Evolutionary conservation across 2,113 vertebrate genomes (phyloP).

Genomic region (Salminus brasiliensis): DNA sequence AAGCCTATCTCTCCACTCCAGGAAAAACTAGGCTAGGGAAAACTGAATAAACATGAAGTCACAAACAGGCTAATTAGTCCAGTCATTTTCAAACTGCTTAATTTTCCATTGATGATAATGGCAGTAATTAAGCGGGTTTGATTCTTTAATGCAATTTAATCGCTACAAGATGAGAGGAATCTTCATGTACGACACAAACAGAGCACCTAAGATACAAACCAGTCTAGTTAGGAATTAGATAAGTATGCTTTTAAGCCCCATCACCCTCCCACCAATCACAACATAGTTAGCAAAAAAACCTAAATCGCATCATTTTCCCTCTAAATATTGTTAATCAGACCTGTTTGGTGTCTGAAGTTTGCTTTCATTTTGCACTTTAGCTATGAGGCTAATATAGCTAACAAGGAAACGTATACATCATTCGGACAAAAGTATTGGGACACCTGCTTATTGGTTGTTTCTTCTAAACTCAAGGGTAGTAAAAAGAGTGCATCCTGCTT

Average conservation of each 20-base stretch:
- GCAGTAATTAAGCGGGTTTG: slow-evolving; percentile 75
- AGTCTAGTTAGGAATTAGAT: neutral
- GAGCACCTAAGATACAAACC: slow-evolving; percentile 20
- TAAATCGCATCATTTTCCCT: neutral
- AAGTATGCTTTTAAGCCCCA: neutral
- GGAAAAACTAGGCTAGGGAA: slow-evolving; percentile 53
- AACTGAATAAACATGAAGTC: slow-evolving; percentile 60
- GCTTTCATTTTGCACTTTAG: neutral
- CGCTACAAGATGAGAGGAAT: slow-evolving; percentile 60
- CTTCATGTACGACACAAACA: slow-evolving; percentile 22
- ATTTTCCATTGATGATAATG: slow-evolving; percentile 77
- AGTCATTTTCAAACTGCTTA: slow-evolving; percentile 62
- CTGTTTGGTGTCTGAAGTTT: neutral
- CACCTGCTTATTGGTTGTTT: too few relatives aligned
- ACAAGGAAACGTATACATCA: neutral
- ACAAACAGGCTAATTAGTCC: slow-evolving; percentile 75
- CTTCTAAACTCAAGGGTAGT: too few relatives aligned
- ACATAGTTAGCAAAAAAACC: neutral
- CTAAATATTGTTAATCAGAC: neutral
- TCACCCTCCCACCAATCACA: neutral
- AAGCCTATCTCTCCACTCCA: slow-evolving; percentile 63
- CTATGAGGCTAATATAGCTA: neutral
- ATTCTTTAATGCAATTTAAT: slow-evolving; percentile 75
- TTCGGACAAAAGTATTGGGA: too few relatives aligned
- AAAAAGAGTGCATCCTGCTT: too few relatives aligned